Evolutionary conservation across 2,797 vertebrate species (phyloP), one percentile per base, ranked within the genome.

Genomic region (Enteromius treurensis): DNA sequence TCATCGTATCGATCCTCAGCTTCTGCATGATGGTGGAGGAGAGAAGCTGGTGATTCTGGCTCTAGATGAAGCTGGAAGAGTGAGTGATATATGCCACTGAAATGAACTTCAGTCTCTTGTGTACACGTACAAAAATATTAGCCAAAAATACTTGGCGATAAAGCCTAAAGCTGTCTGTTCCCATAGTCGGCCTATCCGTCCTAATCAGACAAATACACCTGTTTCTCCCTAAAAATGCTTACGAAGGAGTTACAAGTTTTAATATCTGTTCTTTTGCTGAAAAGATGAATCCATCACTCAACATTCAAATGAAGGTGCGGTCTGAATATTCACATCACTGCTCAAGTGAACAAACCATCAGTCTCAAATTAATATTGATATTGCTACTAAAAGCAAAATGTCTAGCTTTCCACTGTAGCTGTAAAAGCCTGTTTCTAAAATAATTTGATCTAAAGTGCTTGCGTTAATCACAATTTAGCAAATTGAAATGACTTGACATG

Each of bases 11-110:
- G 95, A 96, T 90, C 94, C 96, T 26, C 95, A 99, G 88, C 90
- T 97, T 86, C 94, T 99, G 53, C 93, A 95, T 49, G 98, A 99
- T 88, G 96, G 95, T 65, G 96, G 94, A 26, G 96, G 96, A 79
- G 95, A 97, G 80, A 97, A 96, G 89, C 93, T 97, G 81, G 91
- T 94, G 82, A 93, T 99, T 87, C 92, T 99, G 89, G 95, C 95
- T 0, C 90, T 99, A 89, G 97, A 99, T 94, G 95, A 96, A 95
- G 96, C 97, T 90, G 98, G 98, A 84, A 96, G 96, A 88, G 98
- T 99, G 91, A 93, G 95, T 85, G 21, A 10, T 13, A 1, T 40
- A 40, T 0, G 3, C 23, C 8, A 53, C 8, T 47, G 32, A 37
- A 26, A 34, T 23, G 11, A 34, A 49, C 29, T 67, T 65, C 0